Base-by-base conservation (phyloP, 2,797 vertebrate species). In the Enteromius argenteus region DNA sequence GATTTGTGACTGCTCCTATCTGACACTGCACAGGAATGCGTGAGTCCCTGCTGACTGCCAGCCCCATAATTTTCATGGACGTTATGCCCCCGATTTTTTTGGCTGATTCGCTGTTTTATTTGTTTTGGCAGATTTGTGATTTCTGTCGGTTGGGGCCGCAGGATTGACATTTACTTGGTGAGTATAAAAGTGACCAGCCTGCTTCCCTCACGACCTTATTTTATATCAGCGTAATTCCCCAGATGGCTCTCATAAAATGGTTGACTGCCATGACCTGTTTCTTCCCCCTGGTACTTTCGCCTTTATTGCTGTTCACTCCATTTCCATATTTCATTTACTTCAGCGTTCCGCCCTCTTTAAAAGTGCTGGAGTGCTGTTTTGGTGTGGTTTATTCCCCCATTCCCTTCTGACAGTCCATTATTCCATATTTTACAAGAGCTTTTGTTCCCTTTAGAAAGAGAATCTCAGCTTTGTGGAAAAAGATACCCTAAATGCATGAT, bases 91-190 rank as follows among this genome's bases (percentile, higher is more conserved):
- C 66, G 39, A 35, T 60, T 75, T 83, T 83, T 86, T 64, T 37
- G 51, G 17, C 56, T 78, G 27, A 85, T 37, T 74, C 19, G 8
- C 56, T 46, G 46, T 77, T 85, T 81, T 90, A 84, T 84, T 67
- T 87, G 4, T 84, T 88, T 68, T 87, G 88, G 30, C 89, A 95
- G 94, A 87, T 95, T 89, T 85, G 91, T 94, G 91, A 91, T 94
- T 85, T 95, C 93, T 87, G 93, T 96, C 39, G 92, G 92, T 89
- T 96, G 94, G 92, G 91, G 94, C 86, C 91, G 91, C 87, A 96
- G 87, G 93, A 95, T 95, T 92, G 93, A 95, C 62, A 86, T 94
- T 86, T 96, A 94, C 89, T 89, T 91, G 86, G 94, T 95, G 92
- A 96, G 95, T 95, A 90, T 60, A 88, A 88, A 88, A 91, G 84